Conservation (phyloP, 1,140 invertebrate species). For the Parasteatoda tepidariorum region DNA sequence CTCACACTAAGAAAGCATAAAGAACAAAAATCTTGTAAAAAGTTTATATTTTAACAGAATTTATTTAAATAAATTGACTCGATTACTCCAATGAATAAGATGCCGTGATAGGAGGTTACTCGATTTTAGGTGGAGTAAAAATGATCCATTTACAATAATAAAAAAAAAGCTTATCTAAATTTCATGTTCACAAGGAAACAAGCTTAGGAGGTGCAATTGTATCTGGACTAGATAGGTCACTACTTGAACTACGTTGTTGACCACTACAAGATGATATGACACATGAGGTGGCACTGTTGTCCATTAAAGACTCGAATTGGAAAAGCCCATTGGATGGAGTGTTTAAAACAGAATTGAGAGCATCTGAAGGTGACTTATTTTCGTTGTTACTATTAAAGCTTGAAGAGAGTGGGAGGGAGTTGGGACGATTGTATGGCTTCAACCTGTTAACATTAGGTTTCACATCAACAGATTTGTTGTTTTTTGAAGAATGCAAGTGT, state of each 20-base stretch:
- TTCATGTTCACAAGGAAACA: constrained; percentile 75
- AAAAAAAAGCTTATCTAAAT: background rate
- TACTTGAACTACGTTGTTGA: constrained; percentile 75
- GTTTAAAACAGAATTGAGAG: constrained; percentile 82
- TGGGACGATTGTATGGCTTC: constrained; percentile 32
- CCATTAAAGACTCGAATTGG: constrained; percentile 93
- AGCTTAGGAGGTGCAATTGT: constrained; percentile 76
- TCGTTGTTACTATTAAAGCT: constrained; percentile 66
- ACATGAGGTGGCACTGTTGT: constrained; percentile 84
- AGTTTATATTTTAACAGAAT: too few species aligned
- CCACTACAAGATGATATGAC: constrained; percentile 76
- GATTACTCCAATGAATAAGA: too few species aligned
- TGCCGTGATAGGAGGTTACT: too few species aligned
- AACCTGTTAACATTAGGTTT: constrained; percentile 32
- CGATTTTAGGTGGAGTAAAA: too few species aligned
- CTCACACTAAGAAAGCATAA: too few species aligned
- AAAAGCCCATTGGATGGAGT: constrained; percentile 90
- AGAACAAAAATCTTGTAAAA: too few species aligned
- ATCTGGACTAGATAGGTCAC: constrained; percentile 77
- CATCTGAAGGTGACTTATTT: constrained; percentile 64
- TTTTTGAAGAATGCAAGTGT: constrained; percentile 44
- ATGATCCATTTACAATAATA: too few species aligned
- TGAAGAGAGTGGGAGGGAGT: constrained; percentile 47
- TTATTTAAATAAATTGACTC: too few species aligned
- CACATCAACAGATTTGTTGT: constrained; percentile 25